Base-by-base conservation (phyloP, 53 echinoderm and acorn worm genomes). In the Astropecten irregularis region DNA sequence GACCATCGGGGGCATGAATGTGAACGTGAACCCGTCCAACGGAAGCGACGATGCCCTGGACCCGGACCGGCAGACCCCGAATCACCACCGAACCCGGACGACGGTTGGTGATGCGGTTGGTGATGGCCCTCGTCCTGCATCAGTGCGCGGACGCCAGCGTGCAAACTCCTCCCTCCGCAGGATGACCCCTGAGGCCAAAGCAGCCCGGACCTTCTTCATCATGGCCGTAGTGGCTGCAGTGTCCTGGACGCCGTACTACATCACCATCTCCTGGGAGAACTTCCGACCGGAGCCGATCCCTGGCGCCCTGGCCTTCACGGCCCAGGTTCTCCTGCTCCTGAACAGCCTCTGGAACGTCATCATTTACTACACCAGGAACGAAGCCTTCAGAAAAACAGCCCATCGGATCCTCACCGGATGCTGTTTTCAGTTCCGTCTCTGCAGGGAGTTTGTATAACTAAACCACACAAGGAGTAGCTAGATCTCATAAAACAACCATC, bases 311-410 rank as follows among this genome's bases (percentile, higher is more conserved):
- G 68, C 44, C 9, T 68, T 68, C 29, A 27, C 46, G 44, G 44
- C 68, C 10, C 47, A 68, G 28, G 46, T 68, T 13, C 47, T 68
- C 9, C 68, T 68, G 9, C 68, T 68, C 15, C 68, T 68, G 0
- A 68, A 68, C 68, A 46, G 68, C 46, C 23, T 68, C 6, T 68
- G 68, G 68, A 68, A 68, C 46, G 68, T 68, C 29, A 25, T 46
- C 68, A 68, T 68, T 7, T 68, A 68, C 44, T 68, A 68, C 32
- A 42, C 47, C 18, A 68, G 68, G 29, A 68, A 68, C 47, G 47
- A 68, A 2, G 68, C 68, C 27, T 68, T 68, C 47, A 44, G 68
- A 27, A 68, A 68, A 21, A 68, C 68, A 18, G 68, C 68, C 10
- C 27, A 68, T 3, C 8, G 68, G 26, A 2, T 68, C 11, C 47